Evolutionary conservation across 2,113 vertebrate genomes (phyloP), one percentile per base, ranked within the genome.

Genomic region (Empidonax alnorum): DNA sequence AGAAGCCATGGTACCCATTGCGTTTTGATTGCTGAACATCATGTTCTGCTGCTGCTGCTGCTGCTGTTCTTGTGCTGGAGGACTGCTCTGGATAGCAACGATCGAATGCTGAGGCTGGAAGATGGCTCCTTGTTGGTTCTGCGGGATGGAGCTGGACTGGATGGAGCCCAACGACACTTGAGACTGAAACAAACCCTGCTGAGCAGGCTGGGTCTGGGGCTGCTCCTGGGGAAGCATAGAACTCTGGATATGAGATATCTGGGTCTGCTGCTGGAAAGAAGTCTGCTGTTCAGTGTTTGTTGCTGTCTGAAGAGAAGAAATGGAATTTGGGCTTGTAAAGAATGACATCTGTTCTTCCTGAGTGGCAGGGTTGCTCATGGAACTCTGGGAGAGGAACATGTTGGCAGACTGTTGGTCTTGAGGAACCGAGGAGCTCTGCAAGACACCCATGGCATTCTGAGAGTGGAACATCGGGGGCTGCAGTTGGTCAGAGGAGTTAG

Each of bases 281-380:
- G 98, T 89, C 89, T 99, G 99, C 94, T 99, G 99, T 58, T 99
- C 99, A 90, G 98, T 98, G 49, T 98, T 98, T 31, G 98, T 93
- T 35, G 98, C 97, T 78, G 99, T 98, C 89, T 99, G 99, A 94
- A 99, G 98, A 6, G 99, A 95, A 69, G 99, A 97, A 83, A 98
- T 98, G 80, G 98, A 97, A 89, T 97, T 98, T 77, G 97, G 98
- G 78, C 94, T 96, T 31, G 96, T 98, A 44, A 99, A 99, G 96
- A 99, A 99, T 5, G 98, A 98, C 90, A 99, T 97, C 96, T 99
- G 99, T 87, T 99, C 98, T 88, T 97, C 98, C 97, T 97, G 98
- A 74, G 97, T 71, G n/a, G 99, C 98, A 80, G 99, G 97, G 71
- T 98, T 98, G 80, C 97, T 95, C 96, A 99, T 97, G 16, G 98